Evolutionary conservation across 2,797 vertebrate genomes (phyloP), one percentile per base, ranked within the genome.

Genomic region (Sparidentex hasta): DNA sequence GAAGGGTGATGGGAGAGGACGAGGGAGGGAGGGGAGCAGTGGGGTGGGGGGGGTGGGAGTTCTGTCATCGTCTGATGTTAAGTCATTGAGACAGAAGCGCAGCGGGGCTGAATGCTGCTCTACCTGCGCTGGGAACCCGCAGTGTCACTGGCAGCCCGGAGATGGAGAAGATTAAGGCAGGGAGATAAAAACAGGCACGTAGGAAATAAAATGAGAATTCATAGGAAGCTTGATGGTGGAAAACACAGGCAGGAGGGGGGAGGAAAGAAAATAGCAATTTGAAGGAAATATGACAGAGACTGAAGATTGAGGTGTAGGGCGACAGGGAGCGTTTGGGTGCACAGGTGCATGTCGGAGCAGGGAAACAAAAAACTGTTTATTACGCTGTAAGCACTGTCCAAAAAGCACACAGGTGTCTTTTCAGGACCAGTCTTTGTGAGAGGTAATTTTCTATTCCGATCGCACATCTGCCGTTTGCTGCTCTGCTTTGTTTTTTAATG

Each of bases 51-150:
- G 59, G 23, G 38, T 23, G 38, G 68, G 14, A 14, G 21, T 67
- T 80, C 78, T 92, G 88, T 85, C 88, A 87, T 41, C 41, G 58
- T 93, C 93, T 95, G 94, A 95, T 91, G 93, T 92, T 93, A 95
- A 96, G 86, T 87, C 88, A 87, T 82, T 87, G 88, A 91, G 94
- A 94, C 94, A 90, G 78, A 83, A 84, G 84, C 86, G 80, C 86
- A 80, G 86, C 50, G 43, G 86, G 85, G 87, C 82, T 90, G 88
- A 86, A 92, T 69, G 89, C 86, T 82, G 85, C 87, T 90, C 71
- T 93, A 95, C 93, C 94, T 94, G 92, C 51, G 59, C 87, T 61
- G 81, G 80, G 80, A 88, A 82, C 87, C 84, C 58, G 47, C 61
- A 48, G 85, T 81, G 85, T 90, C 86, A 82, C 65, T 27, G 44